Evolutionary conservation across 2,888 invertebrate species (phyloP).

Genomic region (Hydropsyche betteni): DNA sequence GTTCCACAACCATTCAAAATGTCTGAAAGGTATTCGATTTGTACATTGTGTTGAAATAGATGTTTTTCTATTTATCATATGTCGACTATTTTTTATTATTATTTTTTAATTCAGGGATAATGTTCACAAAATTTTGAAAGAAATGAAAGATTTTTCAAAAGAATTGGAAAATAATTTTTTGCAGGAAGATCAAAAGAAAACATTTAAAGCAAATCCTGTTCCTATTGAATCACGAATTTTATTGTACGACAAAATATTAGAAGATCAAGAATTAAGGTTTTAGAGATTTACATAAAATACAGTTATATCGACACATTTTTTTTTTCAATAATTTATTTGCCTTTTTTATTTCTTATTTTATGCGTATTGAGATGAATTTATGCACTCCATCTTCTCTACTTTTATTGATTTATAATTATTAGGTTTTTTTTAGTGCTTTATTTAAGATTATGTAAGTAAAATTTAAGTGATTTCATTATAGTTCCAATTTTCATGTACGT

Average conservation of each 20-base stretch:
- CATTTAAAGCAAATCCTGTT: slow-evolving; percentile 70
- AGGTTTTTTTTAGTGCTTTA: slow-evolving; percentile 25
- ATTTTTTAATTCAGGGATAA: slow-evolving; percentile 67
- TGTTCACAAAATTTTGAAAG: slow-evolving; percentile 68
- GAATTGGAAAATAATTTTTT: slow-evolving; percentile 61
- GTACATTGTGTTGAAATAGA: neutral
- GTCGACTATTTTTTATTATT: neutral
- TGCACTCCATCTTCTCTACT: too few species aligned
- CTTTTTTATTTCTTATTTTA: too few species aligned
- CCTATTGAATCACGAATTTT: slow-evolving; percentile 77
- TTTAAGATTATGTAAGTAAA: too few species aligned
- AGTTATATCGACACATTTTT: neutral
- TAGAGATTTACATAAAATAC: slow-evolving; percentile 24
- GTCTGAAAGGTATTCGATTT: slow-evolving; percentile 68
- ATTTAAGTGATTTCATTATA: too few species aligned
- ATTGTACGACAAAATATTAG: slow-evolving; percentile 75
- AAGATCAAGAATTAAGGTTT: slow-evolving; percentile 77
- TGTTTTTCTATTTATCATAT: too few species aligned
- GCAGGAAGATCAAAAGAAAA: slow-evolving; percentile 63
- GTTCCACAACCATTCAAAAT: slow-evolving; percentile 76
- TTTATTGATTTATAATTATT: neutral
- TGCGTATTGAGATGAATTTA: too few species aligned
- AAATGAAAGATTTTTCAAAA: slow-evolving; percentile 56
- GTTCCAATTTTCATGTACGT: too few species aligned
- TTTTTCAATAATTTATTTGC: neutral